A percentile compares a stretch with the other conserved stretches of the same genome.
phyloP scores from a whole-genome alignment of 2,888 invertebrate species.

The Polyommatus icarus region DNA sequence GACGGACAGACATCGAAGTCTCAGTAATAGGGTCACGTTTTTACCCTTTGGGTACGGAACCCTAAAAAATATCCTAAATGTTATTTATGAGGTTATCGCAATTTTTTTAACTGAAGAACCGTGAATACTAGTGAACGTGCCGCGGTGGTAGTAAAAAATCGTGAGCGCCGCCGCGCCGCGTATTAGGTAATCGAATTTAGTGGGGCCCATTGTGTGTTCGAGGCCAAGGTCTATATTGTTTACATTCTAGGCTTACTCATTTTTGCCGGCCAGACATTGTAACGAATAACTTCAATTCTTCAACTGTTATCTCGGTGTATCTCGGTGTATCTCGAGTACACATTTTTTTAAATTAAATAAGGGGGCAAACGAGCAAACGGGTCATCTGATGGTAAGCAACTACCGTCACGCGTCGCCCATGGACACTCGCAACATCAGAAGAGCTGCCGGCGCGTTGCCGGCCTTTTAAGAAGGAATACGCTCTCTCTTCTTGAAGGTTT shows the following conservation, averaged over 20 bases:
- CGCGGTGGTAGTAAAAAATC: conserved; percentile 57
- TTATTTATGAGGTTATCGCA: background rate
- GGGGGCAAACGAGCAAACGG: too few species aligned
- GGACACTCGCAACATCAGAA: too few species aligned
- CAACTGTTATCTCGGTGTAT: background rate
- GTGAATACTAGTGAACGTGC: conserved; percentile 34
- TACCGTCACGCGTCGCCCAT: too few species aligned
- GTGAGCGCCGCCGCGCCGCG: conserved; percentile 61
- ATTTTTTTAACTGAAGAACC: background rate
- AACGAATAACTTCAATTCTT: background rate
- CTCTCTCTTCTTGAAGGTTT: too few species aligned
- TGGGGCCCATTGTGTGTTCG: conserved; percentile 69
- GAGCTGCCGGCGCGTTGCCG: too few species aligned
- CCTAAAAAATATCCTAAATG: background rate
- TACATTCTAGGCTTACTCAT: conserved; percentile 51
- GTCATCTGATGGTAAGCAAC: too few species aligned
- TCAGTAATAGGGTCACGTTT: too few species aligned
- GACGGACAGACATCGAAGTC: too few species aligned
- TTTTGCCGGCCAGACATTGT: conserved; percentile 34
- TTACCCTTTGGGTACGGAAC: too few species aligned
- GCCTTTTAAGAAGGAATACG: too few species aligned
- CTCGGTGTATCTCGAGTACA: too few species aligned
- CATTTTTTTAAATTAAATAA: too few species aligned
- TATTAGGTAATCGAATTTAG: conserved; percentile 74
- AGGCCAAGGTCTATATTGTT: conserved; percentile 76